phyloP scores from a whole-genome alignment of 2,113 vertebrate species.

The Ellobius talpinus region DNA sequence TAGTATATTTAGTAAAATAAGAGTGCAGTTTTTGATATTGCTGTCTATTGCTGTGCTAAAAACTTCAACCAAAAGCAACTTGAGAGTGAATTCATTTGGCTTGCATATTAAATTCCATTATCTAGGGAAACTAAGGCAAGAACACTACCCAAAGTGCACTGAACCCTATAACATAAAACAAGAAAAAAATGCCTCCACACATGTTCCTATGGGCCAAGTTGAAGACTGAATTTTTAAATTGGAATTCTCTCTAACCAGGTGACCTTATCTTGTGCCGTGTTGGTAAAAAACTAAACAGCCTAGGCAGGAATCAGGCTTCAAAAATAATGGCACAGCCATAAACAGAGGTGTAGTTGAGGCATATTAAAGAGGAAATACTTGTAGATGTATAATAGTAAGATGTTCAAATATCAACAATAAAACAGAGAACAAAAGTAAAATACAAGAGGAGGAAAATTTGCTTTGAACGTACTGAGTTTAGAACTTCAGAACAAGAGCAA shows the following conservation, averaged over 20 bases:
- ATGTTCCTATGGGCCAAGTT: not conserved
- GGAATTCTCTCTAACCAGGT: not conserved
- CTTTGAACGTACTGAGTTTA: not conserved
- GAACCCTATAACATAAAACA: not conserved
- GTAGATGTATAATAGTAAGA: too few relatives aligned
- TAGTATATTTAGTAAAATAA: not conserved
- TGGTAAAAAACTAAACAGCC: not conserved
- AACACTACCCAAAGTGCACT: not conserved
- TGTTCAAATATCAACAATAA: not conserved
- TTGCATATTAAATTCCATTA: not conserved
- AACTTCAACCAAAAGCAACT: not conserved
- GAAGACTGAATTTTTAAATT: not conserved
- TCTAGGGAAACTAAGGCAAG: not conserved
- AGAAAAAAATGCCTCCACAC: not conserved
- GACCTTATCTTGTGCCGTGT: not conserved
- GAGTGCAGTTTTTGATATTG: not conserved
- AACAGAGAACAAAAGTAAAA: not conserved
- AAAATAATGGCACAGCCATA: not conserved
- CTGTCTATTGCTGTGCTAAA: not conserved
- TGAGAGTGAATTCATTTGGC: not conserved
- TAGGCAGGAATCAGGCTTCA: not conserved
- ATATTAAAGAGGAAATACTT: not conserved
- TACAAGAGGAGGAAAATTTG: not conserved
- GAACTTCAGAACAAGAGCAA: not conserved
- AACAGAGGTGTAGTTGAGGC: not conserved